phyloP scores from a whole-genome alignment of 2,113 vertebrate genomes.

The Rafetus swinhoei region DNA sequence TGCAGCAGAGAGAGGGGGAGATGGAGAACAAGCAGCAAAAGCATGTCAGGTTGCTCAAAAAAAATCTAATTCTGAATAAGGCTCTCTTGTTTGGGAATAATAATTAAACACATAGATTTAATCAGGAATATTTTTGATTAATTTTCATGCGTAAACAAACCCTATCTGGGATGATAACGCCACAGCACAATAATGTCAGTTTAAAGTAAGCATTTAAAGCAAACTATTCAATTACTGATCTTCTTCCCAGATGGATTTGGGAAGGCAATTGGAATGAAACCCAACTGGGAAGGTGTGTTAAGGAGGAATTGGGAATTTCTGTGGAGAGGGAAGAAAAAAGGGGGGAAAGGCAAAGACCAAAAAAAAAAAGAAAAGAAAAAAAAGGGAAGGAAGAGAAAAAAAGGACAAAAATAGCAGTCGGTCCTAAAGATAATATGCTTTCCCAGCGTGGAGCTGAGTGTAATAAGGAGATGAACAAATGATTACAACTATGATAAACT shows the following conservation, averaged over 20 bases:
- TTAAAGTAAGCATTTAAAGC: neutral
- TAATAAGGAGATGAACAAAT: neutral
- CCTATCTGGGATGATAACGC: neutral
- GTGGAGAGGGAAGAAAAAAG: neutral
- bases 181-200: neutral
- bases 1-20: neutral
- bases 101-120: neutral
- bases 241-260: neutral
- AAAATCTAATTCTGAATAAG: neutral
- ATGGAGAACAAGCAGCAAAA: neutral
- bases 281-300: neutral
- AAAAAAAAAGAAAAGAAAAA: neutral
- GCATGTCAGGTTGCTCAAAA: neutral
- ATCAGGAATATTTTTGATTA: neutral
- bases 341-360: neutral
- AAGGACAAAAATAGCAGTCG: neutral
- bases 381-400: neutral
- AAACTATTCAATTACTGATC: neutral
- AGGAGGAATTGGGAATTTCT: neutral
- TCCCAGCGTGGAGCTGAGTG: neutral
- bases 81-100: neutral
- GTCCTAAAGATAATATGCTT: neutral
- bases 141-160: neutral
- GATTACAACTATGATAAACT: neutral
- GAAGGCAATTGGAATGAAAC: neutral